Base-by-base conservation (phyloP, 1,140 invertebrate species). In the Leptinotarsa defecta region DNA sequence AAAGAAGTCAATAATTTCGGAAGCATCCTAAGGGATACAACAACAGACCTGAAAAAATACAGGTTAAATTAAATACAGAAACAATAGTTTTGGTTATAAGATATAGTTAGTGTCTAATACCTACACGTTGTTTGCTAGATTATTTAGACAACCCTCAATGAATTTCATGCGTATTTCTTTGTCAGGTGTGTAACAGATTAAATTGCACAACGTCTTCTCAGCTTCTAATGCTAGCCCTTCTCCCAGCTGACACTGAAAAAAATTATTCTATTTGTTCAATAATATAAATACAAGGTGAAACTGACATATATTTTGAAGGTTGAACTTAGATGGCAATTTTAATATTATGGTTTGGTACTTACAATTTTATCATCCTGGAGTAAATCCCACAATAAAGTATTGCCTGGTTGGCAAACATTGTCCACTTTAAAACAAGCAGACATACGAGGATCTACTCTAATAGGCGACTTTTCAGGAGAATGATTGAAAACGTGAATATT, bases 1-100 rank as follows among this genome's bases (percentile, higher is more conserved):
- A 97, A 98, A 63, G 95, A 97, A 6, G 93, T 93, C 74, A 98
- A 92, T 43, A 98, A 85, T 83, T 97, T 97, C 5, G 96, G 95
- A 65, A 98, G 85, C 43, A 98, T 86, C 48, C 95, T 89, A 71
- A 98, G 85, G 8, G 95, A 97, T 1, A 98, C 92, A 1, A 96
- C 93, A 1, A 97, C 94, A 72, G 95, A 96, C 81, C 92, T 92
- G 81, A 78, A 83, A 83, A 69, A 71, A 73, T 19, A 0, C 11
- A 11, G 34, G 8, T 43, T 43, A 11, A 43, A 43, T 43, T 43
- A 11, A 76, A 67, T 48, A 43, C 34, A 43, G 34, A 43, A 11
- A 11, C 1, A 43, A 43, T 11, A 43, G 8, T 43, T 43, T 43
- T 11, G 2, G 34, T 11, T 43, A 11, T 43, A 43, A 3, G 34